Conservation (phyloP, 1,140 invertebrate genomes). For the Bombus sibiricus region DNA sequence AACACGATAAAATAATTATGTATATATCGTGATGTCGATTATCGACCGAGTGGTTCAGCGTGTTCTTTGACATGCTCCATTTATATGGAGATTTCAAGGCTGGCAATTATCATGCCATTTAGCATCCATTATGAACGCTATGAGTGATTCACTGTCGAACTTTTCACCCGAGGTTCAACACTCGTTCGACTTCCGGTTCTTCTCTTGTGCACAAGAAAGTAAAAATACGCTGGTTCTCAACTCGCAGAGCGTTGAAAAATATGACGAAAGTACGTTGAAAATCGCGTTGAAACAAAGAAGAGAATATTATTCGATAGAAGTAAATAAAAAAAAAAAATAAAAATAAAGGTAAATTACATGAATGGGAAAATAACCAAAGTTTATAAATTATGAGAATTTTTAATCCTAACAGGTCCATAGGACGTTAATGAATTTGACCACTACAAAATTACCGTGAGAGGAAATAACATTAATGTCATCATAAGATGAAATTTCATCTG, state of each 20-base stretch:
- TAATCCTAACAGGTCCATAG: too few relatives aligned
- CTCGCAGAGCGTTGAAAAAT: background rate
- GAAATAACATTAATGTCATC: too few relatives aligned
- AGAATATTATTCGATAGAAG: too few relatives aligned
- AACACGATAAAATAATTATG: background rate
- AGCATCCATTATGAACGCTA: background rate
- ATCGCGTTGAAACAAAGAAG: background rate
- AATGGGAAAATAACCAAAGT: too few relatives aligned
- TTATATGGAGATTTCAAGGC: constrained; percentile 34
- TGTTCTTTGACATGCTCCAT: constrained; percentile 4
- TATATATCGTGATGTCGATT: background rate
- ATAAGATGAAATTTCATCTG: too few relatives aligned
- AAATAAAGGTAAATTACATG: too few relatives aligned
- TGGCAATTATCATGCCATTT: constrained; percentile 2
- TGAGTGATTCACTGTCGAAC: constrained; percentile 33
- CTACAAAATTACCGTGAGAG: too few relatives aligned
- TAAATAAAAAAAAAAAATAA: too few relatives aligned
- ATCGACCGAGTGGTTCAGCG: background rate
- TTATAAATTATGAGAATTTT: too few relatives aligned
- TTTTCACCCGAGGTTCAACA: constrained; percentile 7
- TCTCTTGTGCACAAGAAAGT: background rate
- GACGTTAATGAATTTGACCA: too few relatives aligned
- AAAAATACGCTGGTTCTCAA: background rate
- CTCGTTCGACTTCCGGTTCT: constrained; percentile 5
- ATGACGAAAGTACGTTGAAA: too few relatives aligned